A percentile compares a stretch with the other conserved stretches of the same genome.
phyloP scores from a whole-genome alignment of 2,888 invertebrate genomes.

The Orthosia gracilis region DNA sequence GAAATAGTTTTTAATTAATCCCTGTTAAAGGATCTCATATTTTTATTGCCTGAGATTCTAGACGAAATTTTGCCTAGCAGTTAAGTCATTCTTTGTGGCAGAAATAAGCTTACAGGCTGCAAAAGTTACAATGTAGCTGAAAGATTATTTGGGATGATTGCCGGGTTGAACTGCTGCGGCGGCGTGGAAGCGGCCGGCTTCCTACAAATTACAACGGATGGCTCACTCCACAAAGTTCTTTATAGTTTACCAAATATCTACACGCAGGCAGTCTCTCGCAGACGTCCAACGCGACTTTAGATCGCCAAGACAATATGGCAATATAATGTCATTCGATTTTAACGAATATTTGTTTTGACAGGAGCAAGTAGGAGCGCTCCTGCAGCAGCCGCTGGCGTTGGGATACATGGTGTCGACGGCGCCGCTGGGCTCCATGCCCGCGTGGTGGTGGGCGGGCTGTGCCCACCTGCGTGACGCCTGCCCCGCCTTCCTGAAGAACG shows the following conservation, averaged over 20 bases:
- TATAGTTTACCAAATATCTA: too few species aligned
- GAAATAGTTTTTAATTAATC: not conserved
- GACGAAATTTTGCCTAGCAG: not conserved
- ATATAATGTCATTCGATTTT: not conserved
- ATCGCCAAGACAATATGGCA: not conserved
- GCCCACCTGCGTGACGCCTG: conserved; percentile 96
- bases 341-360: conserved; percentile 42
- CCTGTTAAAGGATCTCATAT: not conserved
- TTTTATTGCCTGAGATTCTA: not conserved
- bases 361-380: conserved; percentile 96
- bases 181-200: not conserved
- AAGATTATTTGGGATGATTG: too few species aligned
- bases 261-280: too few species aligned
- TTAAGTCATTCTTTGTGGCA: not conserved
- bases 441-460: conserved; percentile 99
- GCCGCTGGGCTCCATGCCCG: conserved; percentile 97
- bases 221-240: too few species aligned
- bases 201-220: not conserved
- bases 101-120: not conserved
- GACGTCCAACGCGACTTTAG: not conserved
- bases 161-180: too few species aligned
- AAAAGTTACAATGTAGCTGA: not conserved
- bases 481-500: conserved; percentile 98
- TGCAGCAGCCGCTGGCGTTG: conserved; percentile 99
- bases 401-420: conserved; percentile 99